Evolutionary conservation across 2,113 vertebrate genomes (phyloP).

Genomic region (Pluvialis apricaria): DNA sequence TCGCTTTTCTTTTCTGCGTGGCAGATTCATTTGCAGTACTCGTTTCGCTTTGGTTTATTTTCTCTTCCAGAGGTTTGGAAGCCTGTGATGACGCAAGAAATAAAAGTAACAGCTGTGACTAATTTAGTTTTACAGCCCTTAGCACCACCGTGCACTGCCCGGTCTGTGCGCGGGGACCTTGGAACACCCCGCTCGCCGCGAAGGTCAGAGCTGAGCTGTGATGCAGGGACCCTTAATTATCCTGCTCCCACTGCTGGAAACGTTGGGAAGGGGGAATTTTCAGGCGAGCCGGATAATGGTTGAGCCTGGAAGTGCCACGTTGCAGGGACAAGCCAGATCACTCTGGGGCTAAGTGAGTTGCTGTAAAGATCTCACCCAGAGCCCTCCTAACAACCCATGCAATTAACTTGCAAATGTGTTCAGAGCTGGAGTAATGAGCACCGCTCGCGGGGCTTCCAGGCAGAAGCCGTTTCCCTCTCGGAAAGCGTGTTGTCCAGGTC

Average conservation of each 20-base stretch:
- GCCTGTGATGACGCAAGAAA: not conserved
- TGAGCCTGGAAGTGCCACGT: not conserved
- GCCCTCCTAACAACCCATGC: not conserved
- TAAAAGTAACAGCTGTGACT: not conserved
- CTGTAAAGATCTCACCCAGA: not conserved
- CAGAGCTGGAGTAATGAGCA: not conserved
- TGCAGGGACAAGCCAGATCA: rapidly evolving
- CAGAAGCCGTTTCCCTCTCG: not conserved
- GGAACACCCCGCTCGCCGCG: rapidly evolving
- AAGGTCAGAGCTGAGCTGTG: not conserved
- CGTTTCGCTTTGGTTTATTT: not conserved
- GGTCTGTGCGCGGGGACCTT: rapidly evolving
- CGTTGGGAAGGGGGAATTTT: not conserved
- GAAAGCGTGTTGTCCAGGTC: not conserved
- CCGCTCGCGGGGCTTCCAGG: rapidly evolving
- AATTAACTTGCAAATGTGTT: not conserved
- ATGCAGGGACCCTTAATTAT: rapidly evolving
- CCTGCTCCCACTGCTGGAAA: not conserved
- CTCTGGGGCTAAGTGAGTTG: not conserved
- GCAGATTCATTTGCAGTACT: rapidly evolving
- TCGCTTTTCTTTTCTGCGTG: constrained; percentile 40
- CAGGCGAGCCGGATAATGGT: not conserved
- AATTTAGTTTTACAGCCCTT: not conserved
- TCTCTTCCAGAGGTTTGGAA: not conserved
- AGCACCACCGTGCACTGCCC: not conserved